Conservation (phyloP, 2,888 invertebrate species). For the Eilema depressum region DNA sequence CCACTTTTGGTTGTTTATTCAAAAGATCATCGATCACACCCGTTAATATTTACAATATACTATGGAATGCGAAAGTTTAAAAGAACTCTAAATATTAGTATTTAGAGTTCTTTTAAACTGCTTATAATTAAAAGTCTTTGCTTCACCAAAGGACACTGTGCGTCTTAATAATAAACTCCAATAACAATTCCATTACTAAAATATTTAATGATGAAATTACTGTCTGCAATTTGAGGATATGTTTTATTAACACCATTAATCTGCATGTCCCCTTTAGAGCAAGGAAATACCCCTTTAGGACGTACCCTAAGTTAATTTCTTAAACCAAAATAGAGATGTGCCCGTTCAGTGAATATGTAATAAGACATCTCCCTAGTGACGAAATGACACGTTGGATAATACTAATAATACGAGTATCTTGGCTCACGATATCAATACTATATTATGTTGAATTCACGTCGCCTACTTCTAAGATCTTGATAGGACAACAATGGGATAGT, state of each 20-base stretch:
- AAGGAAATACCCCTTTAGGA: constrained; percentile 67
- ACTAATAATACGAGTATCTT: constrained; percentile 38
- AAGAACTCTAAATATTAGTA: too few relatives aligned
- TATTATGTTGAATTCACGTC: constrained; percentile 60
- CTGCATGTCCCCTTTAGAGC: constrained; percentile 65
- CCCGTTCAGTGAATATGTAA: constrained; percentile 71
- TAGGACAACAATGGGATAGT: constrained; percentile 59
- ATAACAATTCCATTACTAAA: constrained; percentile 15
- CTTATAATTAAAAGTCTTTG: too few relatives aligned
- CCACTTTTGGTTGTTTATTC: too few relatives aligned
- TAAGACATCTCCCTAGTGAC: constrained; percentile 77
- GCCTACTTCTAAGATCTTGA: constrained; percentile 62
- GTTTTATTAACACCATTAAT: constrained; percentile 76
- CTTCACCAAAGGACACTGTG: too few relatives aligned
- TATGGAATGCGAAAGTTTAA: too few relatives aligned
- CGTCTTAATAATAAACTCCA: background rate
- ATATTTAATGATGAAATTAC: constrained; percentile 50
- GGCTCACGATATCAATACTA: constrained; percentile 60
- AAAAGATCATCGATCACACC: too few relatives aligned
- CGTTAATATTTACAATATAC: too few relatives aligned
- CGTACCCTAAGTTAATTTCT: constrained; percentile 74
- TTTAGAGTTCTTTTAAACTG: too few relatives aligned
- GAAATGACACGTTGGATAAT: constrained; percentile 67
- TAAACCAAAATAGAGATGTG: constrained; percentile 76
- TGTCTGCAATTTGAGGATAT: constrained; percentile 64